phyloP scores from a whole-genome alignment of 2,888 invertebrate genomes.

The Apoda limacodes region DNA sequence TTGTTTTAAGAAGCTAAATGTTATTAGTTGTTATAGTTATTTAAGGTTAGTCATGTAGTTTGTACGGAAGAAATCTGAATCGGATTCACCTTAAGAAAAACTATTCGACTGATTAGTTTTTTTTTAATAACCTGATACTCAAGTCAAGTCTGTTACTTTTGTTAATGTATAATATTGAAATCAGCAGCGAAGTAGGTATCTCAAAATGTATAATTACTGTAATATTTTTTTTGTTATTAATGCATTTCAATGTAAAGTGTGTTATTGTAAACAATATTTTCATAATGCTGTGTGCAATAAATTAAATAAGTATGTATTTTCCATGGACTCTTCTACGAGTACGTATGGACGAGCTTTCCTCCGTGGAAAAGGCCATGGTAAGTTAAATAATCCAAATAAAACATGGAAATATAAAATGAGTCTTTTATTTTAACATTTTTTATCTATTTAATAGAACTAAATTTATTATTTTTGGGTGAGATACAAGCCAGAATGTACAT shows the following conservation, averaged over 20 bases:
- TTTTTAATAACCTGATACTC: no score
- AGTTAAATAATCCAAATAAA: constrained; percentile 64
- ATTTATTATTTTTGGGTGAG: constrained; percentile 12
- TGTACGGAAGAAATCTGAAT: no score
- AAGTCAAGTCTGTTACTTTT: no score
- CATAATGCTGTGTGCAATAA: constrained; percentile 39
- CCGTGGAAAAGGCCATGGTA: constrained; percentile 64
- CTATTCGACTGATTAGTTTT: no score
- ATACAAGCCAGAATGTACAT: constrained; percentile 13
- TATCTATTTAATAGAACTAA: constrained; percentile 20
- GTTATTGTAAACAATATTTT: constrained; percentile 28
- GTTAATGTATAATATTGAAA: no score
- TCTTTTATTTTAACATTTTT: constrained; percentile 37
- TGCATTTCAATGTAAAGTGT: constrained; percentile 21
- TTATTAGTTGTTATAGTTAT: no score
- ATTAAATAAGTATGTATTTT: constrained; percentile 49
- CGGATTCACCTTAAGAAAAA: no score
- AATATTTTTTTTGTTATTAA: no score
- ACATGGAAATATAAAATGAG: constrained; percentile 28
- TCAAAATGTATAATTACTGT: no score
- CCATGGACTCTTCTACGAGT: constrained; percentile 63
- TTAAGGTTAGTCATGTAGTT: no score
- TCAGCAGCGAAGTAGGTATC: no score
- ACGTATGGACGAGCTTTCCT: constrained; percentile 52
- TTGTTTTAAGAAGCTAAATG: no score